phyloP scores from a whole-genome alignment of 2,888 invertebrate species.

The Isoperla grammatica region DNA sequence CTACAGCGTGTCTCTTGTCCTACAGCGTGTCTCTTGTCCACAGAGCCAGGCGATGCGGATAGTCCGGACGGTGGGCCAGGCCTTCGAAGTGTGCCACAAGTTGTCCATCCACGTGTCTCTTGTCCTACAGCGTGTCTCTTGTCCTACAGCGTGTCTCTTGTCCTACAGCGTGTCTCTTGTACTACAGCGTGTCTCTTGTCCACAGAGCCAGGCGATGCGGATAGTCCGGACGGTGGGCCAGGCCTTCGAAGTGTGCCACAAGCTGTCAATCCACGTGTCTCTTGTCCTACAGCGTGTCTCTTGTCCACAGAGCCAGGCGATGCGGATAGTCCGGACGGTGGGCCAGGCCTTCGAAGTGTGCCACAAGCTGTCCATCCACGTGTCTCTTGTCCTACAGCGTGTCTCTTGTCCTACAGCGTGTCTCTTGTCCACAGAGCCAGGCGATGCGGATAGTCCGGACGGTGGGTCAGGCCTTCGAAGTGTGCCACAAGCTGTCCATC shows the following conservation, averaged over 20 bases:
- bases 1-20: too few species aligned
- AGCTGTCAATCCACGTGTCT: slow-evolving; percentile 64
- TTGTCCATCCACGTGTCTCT: slow-evolving; percentile 62
- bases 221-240: slow-evolving; percentile 98
- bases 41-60: slow-evolving; percentile 99
- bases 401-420: too few species aligned
- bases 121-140: too few species aligned
- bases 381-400: slow-evolving; percentile 34
- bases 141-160: too few species aligned
- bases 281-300: too few species aligned
- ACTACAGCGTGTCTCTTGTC: too few species aligned
- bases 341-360: slow-evolving; percentile 99
- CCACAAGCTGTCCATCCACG: slow-evolving; percentile 81
- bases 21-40: too few species aligned
- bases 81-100: slow-evolving; percentile 99
- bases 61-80: slow-evolving; percentile 97
- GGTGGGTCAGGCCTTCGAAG: slow-evolving; percentile 98
- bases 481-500: slow-evolving; percentile 91
- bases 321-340: slow-evolving; percentile 96
- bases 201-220: slow-evolving; percentile 95
- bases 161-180: too few species aligned
- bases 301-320: slow-evolving; percentile 82
- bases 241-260: slow-evolving; percentile 99
- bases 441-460: slow-evolving; percentile 98
- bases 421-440: slow-evolving; percentile 67